Percentiles rank a stretch among this genome's conserved stretches.
Conservation (phyloP, 1,140 invertebrate genomes). For the Diorhabda carinulata region DNA sequence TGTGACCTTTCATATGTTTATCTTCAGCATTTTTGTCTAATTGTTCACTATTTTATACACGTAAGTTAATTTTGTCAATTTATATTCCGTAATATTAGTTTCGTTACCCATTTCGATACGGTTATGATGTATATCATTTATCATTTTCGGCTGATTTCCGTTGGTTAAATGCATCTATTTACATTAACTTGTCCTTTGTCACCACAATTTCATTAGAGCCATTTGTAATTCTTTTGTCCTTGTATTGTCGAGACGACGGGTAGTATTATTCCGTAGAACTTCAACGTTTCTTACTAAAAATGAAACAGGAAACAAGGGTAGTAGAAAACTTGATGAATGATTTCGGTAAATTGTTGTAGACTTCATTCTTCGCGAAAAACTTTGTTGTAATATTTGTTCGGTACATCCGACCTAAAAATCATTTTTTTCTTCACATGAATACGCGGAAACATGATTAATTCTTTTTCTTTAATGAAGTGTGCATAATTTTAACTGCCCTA, state of each 20-base stretch:
- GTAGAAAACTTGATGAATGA: background rate
- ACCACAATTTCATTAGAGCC: slow-evolving; percentile 2
- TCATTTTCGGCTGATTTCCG: background rate
- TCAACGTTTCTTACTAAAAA: background rate
- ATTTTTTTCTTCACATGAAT: too few relatives aligned
- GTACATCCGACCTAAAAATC: too few relatives aligned
- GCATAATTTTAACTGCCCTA: too few relatives aligned
- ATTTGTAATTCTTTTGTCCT: slow-evolving; percentile 1
- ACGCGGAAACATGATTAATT: too few relatives aligned
- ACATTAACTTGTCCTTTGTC: slow-evolving; percentile 2
- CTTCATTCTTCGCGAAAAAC: background rate
- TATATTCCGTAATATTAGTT: too few relatives aligned
- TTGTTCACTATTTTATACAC: too few relatives aligned
- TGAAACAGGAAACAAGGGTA: slow-evolving; percentile 1
- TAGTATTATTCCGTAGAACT: background rate
- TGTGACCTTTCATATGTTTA: too few relatives aligned
- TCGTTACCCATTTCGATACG: background rate
- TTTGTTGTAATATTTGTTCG: background rate
- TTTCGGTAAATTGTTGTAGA: background rate
- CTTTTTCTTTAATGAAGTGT: too few relatives aligned
- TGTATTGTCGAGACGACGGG: background rate
- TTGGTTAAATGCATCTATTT: slow-evolving; percentile 1
- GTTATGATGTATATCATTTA: background rate
- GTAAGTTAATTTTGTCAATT: too few relatives aligned
- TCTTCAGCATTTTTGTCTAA: too few relatives aligned